phyloP scores from a whole-genome alignment of 1,140 invertebrate species.

The Hestina assimilis region DNA sequence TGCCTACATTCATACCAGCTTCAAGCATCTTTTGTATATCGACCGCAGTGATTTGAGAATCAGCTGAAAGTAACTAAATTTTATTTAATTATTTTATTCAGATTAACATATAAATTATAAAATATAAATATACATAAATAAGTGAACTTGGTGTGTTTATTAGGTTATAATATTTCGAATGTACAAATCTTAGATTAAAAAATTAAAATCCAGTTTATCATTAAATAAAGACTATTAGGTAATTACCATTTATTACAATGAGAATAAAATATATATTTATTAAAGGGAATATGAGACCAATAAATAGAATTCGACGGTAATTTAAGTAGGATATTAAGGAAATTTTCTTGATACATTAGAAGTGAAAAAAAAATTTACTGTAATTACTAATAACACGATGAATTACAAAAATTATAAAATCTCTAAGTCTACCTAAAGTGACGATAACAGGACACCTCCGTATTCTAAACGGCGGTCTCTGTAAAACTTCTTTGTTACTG shows the following conservation, averaged over 20 bases:
- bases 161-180: conserved; percentile 1
- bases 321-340: too few relatives aligned
- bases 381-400: not conserved
- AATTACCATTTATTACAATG: too few relatives aligned
- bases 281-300: too few relatives aligned
- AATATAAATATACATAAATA: too few relatives aligned
- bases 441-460: conserved; percentile 41
- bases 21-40: conserved; percentile 53
- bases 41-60: conserved; percentile 41
- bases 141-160: too few relatives aligned
- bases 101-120: too few relatives aligned
- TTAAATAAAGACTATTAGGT: too few relatives aligned
- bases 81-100: not conserved
- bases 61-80: conserved; percentile 21
- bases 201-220: too few relatives aligned
- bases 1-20: conserved; percentile 49
- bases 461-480: conserved; percentile 14
- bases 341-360: too few relatives aligned
- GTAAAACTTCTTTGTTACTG: conserved; percentile 21
- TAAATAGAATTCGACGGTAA: not conserved
- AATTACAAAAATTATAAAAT: not conserved
- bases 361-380: too few relatives aligned
- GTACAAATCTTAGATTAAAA: too few relatives aligned
- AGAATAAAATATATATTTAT: too few relatives aligned
- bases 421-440: conserved; percentile 34